These are phyloP conservation scores for Hoplodrina blanda DNA, from an alignment of 2,888 invertebrate genomes.

Conservation along the genomic window DNA sequence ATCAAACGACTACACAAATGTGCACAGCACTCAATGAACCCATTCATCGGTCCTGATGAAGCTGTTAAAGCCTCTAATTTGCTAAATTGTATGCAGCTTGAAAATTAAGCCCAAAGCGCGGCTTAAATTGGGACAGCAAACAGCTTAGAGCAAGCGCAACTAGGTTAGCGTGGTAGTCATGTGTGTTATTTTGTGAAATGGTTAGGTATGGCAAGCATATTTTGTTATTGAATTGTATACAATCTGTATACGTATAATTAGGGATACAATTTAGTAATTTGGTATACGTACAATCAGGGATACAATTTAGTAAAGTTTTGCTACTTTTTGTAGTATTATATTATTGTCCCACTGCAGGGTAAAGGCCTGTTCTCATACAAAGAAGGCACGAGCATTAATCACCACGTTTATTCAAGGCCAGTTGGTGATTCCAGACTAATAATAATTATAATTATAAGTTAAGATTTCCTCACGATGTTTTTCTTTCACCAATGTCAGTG, in stretches of 20 bases:
- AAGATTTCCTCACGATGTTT: too few relatives aligned
- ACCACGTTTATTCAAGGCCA: too few relatives aligned
- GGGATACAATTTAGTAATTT: too few relatives aligned
- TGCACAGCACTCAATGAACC: conserved; percentile 60
- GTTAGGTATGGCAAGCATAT: conserved; percentile 3
- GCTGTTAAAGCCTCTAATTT: conserved; percentile 70
- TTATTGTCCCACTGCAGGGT: too few relatives aligned
- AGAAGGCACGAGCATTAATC: too few relatives aligned
- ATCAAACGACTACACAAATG: conserved; percentile 30
- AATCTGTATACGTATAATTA: not conserved
- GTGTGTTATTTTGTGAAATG: conserved; percentile 16
- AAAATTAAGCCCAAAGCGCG: conserved; percentile 67
- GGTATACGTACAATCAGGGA: too few relatives aligned
- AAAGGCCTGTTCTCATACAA: too few relatives aligned
- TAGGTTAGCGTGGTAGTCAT: conserved; percentile 32
- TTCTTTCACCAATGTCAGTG: too few relatives aligned
- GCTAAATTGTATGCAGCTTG: conserved; percentile 69
- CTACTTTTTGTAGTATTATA: too few relatives aligned
- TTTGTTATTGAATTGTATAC: conserved; percentile 16
- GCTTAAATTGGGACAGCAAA: conserved; percentile 62
- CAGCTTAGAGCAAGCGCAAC: conserved; percentile 56
- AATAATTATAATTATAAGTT: too few relatives aligned
- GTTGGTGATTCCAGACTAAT: too few relatives aligned
- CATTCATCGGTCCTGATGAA: conserved; percentile 71
- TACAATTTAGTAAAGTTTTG: too few relatives aligned